Conservation (phyloP, 2,113 vertebrate species). For the Onychostruthus taczanowskii region DNA sequence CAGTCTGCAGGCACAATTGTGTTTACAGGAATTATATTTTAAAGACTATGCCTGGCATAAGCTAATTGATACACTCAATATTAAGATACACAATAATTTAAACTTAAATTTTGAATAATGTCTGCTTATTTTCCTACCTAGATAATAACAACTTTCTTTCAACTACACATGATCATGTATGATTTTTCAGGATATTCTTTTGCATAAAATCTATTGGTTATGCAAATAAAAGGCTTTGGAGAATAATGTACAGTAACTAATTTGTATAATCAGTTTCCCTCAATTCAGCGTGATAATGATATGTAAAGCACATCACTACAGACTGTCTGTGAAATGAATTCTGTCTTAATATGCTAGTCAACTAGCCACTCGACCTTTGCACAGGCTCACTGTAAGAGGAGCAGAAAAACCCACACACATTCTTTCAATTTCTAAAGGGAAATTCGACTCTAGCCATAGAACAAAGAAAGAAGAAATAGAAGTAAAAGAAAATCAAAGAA, state of each 20-base stretch:
- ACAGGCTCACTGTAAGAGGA: conserved; percentile 60
- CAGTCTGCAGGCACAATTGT: background rate
- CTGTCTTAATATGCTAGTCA: conserved; percentile 70
- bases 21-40: conserved; percentile 40
- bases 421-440: conserved; percentile 85
- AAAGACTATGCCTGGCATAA: background rate
- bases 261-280: conserved; percentile 59
- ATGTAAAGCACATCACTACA: conserved; percentile 39
- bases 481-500: conserved; percentile 89
- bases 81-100: background rate
- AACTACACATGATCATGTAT: background rate
- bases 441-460: conserved; percentile 83
- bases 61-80: conserved; percentile 6
- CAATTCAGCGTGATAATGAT: conserved; percentile 31
- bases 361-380: conserved; percentile 64
- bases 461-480: conserved; percentile 86
- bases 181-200: conserved; percentile 55
- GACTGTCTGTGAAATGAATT: conserved; percentile 66
- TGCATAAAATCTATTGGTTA: conserved; percentile 58
- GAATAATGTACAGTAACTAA: conserved; percentile 62
- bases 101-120: conserved; percentile 14
- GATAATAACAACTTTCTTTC: conserved; percentile 35
- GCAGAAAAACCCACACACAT: conserved; percentile 75
- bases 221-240: conserved; percentile 49
- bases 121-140: background rate